These are phyloP conservation scores for Lophura nycthemera DNA, from an alignment of 2,113 vertebrate genomes.

Conservation along the genomic window DNA sequence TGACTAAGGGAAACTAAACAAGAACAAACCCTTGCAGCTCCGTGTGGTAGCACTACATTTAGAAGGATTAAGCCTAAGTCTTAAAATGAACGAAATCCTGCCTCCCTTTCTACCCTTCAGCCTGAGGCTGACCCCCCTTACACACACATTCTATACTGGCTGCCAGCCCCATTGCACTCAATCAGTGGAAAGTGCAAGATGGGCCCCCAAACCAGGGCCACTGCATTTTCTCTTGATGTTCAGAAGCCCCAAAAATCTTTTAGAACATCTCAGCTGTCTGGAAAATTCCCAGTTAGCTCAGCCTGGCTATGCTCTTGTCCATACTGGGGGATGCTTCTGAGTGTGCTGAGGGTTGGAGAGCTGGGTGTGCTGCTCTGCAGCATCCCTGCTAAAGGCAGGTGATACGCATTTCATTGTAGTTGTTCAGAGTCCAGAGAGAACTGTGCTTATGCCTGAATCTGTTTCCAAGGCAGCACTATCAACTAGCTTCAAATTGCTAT, in stretches of 20 bases:
- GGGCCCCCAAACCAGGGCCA: not conserved
- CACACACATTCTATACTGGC: not conserved
- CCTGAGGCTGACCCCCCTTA: not conserved
- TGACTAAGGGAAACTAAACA: not conserved
- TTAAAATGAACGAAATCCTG: not conserved
- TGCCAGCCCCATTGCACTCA: not conserved
- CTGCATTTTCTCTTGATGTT: not conserved
- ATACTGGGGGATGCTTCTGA: not conserved
- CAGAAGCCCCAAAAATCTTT: not conserved
- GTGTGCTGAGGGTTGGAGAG: not conserved
- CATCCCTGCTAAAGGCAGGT: not conserved
- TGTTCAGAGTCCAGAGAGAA: not conserved
- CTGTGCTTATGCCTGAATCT: not conserved
- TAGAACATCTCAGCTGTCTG: not conserved
- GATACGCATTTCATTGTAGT: not conserved
- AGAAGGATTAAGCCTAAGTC: not conserved
- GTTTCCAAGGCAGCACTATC: not conserved
- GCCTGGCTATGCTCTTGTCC: fast-evolving
- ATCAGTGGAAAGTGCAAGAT: not conserved
- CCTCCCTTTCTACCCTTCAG: not conserved
- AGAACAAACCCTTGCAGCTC: not conserved
- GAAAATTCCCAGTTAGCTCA: not conserved
- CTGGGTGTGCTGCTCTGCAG: not conserved
- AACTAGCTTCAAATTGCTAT: not conserved
- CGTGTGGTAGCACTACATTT: not conserved